Base-by-base conservation (phyloP, 2,888 invertebrate genomes). In the Neoaliturus tenellus region DNA sequence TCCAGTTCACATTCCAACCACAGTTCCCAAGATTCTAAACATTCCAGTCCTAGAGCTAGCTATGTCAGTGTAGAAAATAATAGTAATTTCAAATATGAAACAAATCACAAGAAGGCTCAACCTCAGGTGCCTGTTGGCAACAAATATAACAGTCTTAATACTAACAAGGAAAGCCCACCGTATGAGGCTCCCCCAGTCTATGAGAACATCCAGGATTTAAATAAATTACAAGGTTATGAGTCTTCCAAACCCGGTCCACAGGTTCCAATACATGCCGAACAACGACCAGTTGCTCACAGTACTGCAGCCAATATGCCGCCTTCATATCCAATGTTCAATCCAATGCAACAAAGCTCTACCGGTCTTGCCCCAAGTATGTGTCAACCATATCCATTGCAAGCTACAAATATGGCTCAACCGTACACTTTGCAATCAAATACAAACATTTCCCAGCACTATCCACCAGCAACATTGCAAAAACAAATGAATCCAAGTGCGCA, bases 51-150 rank as follows among this genome's bases (percentile, higher is more conserved):
- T 1, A 88, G 91, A 85, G 88, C 89, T 67, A 91, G 91, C 86
- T 87, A 90, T 84, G 89, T 90, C 25, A 86, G 88, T 78, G 86
- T 88, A 71, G 88, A 88, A 67, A 85, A 86, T 62, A 90, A 90
- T 6, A 91, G 91, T 87, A 91, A 91, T 0, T 78, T 35, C 20
- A 92, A 91, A 89, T 93, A 90, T 91, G 93, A 91, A 89, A 92
- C 92, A n/a, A 91, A 91, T 55, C 93, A 93, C 87, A 94, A 95
- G 86, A 95, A 96, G 89, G 96, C 96, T 10, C 96, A 96, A 89
- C 96, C 97, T 0, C 96, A 97, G 91, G 95, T 96, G 62, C 95
- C 96, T 84, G 92, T 93, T 25, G 93, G 93, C 86, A 91, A 90
- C 86, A 91, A 90, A 86, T 89, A 88, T 82, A 84, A 85, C 85